phyloP scores from a whole-genome alignment of 2,888 invertebrate species.

The Euzophera pinguis region DNA sequence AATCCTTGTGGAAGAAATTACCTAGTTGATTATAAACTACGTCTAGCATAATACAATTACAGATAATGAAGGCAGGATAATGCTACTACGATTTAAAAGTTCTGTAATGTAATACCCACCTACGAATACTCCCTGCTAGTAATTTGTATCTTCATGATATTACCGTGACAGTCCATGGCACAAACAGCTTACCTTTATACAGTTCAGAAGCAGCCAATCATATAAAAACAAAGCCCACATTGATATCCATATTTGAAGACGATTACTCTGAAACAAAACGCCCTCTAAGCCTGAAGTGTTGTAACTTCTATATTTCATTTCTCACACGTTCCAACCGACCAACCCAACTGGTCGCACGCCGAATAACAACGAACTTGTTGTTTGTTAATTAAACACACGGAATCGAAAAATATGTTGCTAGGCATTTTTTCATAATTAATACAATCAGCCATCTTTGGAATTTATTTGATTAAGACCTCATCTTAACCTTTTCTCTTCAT shows the following conservation, averaged over 20 bases:
- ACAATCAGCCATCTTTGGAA: background rate
- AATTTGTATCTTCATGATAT: too few relatives aligned
- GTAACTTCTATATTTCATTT: conserved; percentile 3
- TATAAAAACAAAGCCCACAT: too few relatives aligned
- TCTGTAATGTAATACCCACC: too few relatives aligned
- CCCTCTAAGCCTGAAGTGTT: background rate
- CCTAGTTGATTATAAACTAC: too few relatives aligned
- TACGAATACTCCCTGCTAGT: too few relatives aligned
- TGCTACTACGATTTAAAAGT: too few relatives aligned
- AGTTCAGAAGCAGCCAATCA: too few relatives aligned
- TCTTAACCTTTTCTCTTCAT: conserved; percentile 5
- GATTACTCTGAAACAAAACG: background rate
- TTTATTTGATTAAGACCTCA: conserved; percentile 5
- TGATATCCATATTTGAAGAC: background rate
- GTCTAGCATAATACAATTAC: too few relatives aligned
- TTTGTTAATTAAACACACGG: background rate
- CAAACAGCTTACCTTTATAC: too few relatives aligned
- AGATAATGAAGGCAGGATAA: too few relatives aligned
- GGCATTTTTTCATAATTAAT: background rate
- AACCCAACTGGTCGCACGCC: background rate
- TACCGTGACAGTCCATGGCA: too few relatives aligned
- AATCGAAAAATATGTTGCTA: background rate
- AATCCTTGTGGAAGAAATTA: too few relatives aligned
- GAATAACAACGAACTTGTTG: background rate
- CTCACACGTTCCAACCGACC: background rate